Conservation (phyloP, 2,888 invertebrate species). For the Leptogaster cylindrica region DNA sequence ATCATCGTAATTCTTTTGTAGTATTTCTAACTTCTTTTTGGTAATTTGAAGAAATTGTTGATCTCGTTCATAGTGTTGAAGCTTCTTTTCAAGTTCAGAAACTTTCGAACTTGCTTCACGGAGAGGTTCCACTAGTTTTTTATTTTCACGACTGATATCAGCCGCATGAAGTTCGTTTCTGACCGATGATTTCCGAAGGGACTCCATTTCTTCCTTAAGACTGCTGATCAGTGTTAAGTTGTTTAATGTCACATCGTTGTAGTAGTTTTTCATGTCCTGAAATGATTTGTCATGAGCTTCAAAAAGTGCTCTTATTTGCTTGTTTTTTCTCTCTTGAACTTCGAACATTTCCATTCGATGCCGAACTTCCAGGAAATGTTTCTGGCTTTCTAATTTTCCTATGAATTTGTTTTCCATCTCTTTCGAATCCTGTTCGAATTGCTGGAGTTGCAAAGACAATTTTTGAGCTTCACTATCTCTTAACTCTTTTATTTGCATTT, state of each 20-base stretch:
- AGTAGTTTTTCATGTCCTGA: slow-evolving; percentile 90
- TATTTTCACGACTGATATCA: slow-evolving; percentile 70
- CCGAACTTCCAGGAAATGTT: slow-evolving; percentile 74
- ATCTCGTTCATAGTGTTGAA: slow-evolving; percentile 86
- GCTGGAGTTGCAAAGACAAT: too few species aligned
- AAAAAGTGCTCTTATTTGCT: slow-evolving; percentile 81
- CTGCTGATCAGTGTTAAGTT: slow-evolving; percentile 90
- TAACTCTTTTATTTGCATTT: slow-evolving; percentile 59
- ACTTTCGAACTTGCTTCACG: slow-evolving; percentile 74
- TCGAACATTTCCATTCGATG: slow-evolving; percentile 85
- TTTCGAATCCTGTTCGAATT: slow-evolving; percentile 71
- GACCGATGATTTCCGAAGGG: slow-evolving; percentile 78
- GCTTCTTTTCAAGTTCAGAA: slow-evolving; percentile 74
- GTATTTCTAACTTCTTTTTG: slow-evolving; percentile 54
- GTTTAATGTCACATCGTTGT: slow-evolving; percentile 92
- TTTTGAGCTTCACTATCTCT: too few species aligned
- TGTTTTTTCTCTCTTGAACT: slow-evolving; percentile 90
- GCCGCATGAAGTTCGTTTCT: slow-evolving; percentile 71
- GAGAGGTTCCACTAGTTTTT: slow-evolving; percentile 74
- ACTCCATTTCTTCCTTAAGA: slow-evolving; percentile 84
- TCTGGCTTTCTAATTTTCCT: slow-evolving; percentile 74
- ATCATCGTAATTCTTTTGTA: slow-evolving; percentile 67
- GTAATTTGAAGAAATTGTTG: slow-evolving; percentile 71
- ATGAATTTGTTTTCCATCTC: slow-evolving; percentile 65
- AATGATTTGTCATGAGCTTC: slow-evolving; percentile 84